Base-by-base conservation (phyloP, 2,888 invertebrate genomes). In the Chrysopilus asiliformis region DNA sequence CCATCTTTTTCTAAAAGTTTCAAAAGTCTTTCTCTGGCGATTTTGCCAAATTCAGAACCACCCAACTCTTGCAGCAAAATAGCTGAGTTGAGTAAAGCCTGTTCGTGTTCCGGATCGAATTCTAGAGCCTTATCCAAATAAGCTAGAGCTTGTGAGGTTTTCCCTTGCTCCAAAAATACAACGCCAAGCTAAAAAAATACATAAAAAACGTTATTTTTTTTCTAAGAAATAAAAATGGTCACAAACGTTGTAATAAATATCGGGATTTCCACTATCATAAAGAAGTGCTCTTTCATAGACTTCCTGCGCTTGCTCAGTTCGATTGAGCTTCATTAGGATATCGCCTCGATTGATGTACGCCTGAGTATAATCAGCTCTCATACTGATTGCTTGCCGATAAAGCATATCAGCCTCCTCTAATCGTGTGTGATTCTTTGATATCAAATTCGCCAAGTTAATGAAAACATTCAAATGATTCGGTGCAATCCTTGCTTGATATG, bases 271-370 rank as follows among this genome's bases (percentile, higher is more conserved):
- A 58, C 81, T 86, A 58, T 94, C 94, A 64, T 93, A 91, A 45
- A 86, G 71, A 34, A 95, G 66, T 3, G 94, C 95, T 51, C 84
- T 73, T 57, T 91, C 89, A 58, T 95, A 95, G 24, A 93, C 90
- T 56, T 89, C 84, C 58, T 90, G 86, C 0, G 94, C 94, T 60
- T 95, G 93, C 51, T 83, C 79, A 2, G 90, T 89, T 49, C 91
- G 79, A 66, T 93, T 93, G 51, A 94, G 66, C 65, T 90, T 93
- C 60, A 95, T 87, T 46, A 94, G 71, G 55, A 95, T 86, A 65
- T 95, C 94, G 1, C 94, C 95, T 38, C 94, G 76, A 66, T 95
- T 95, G 48, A 95, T 95, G 58, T 95, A 95, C 7, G 94, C 95
- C 60, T 91, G 86, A 1, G 89, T 79, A 59, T 93, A 93, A 68